Base-by-base conservation (phyloP, 2,888 invertebrate species). In the Chirona hameri region DNA sequence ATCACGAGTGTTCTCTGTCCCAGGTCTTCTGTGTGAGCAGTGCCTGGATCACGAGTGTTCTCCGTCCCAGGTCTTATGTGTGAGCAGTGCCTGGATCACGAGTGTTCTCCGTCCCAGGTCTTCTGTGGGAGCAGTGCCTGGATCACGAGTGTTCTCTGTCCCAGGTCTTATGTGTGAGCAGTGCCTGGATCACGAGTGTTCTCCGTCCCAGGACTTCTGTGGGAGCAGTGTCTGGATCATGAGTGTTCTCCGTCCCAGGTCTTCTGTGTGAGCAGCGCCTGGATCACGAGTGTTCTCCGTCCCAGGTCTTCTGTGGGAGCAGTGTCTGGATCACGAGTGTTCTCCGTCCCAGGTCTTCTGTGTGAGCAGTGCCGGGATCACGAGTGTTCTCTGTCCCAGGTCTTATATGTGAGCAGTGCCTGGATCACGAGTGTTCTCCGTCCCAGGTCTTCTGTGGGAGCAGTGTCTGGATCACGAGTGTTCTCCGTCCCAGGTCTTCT, bases 101-200 rank as follows among this genome's bases (percentile, higher is more conserved):
- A 48, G 7, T 84, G 84, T 39, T n/a, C n/a, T n/a, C n/a, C n/a
- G n/a, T n/a, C n/a, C n/a, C n/a, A n/a, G n/a, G n/a, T 80, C 69
- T 81, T 12, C 82, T 83, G 1, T 86, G 85, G 82, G 84, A 85
- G 18, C 84, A 85, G 79, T 82, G 83, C n/a, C 24, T 7, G 27
- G 60, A 79, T 48, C 57, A 79, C 12, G 60, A 48, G 7, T 84
- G 84, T 39, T n/a, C n/a, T n/a, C n/a, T n/a, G n/a, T n/a, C n/a
- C n/a, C n/a, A n/a, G n/a, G n/a, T 80, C 69, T 81, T 12, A 82
- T 83, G 1, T 86, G 85, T 82, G 84, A 85, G 18, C 84, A 85
- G 79, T 82, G 83, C n/a, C 24, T 7, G 27, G 60, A 79, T 48
- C 57, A 79, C 12, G 60, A 48, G 7, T 84, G 84, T 39, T 80